Evolutionary conservation across 1,140 invertebrate species (phyloP), one percentile per base, ranked within the genome.

Genomic region (Bombus fervidus): DNA sequence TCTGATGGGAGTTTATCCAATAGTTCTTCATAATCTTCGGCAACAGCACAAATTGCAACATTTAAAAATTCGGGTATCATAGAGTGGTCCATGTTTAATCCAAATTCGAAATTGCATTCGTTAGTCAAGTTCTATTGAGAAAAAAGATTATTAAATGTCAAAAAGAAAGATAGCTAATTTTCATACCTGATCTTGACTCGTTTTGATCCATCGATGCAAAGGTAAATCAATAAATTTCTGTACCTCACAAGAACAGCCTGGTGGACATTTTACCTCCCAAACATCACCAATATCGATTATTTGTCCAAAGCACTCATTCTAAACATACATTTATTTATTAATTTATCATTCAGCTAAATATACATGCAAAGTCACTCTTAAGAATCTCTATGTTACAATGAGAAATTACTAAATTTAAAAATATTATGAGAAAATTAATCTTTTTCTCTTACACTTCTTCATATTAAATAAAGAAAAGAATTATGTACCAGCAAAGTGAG

Each of bases 11-110:
- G 87, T 57, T 91, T 89, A 28, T 92, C 72, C n/a, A 97, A 88
- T 41, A 96, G 90, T 62, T 95, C 91, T 37, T 94, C 84, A 5
- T 95, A 93, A 59, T 95, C 93, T 88, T 95, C 94, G 0, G 94
- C 92, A 37, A 97, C 88, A 41, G 96, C 94, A 77, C 96, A 97
- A 5, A 95, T 96, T 43, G 96, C 96, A 37, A 96, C 95, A 90
- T 95, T 95, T 8, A 96, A 90, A 39, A 96, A 91, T 86, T 94
- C 93, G 69, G 91, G 85, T 9, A 81, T 43, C 43, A 93, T 75
- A 22, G 90, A 83, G 77, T 92, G 79, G 31, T 91, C 88, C 15
- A 53, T 34, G 13, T 81, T 57, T 3, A 73, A 83, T 73, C 71
- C 77, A 66, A 91, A 79, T 41, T 87, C 78, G 15, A 62, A 87